Evolutionary conservation across 2,888 invertebrate genomes (phyloP).

Genomic region (Cerceris rybyensis): DNA sequence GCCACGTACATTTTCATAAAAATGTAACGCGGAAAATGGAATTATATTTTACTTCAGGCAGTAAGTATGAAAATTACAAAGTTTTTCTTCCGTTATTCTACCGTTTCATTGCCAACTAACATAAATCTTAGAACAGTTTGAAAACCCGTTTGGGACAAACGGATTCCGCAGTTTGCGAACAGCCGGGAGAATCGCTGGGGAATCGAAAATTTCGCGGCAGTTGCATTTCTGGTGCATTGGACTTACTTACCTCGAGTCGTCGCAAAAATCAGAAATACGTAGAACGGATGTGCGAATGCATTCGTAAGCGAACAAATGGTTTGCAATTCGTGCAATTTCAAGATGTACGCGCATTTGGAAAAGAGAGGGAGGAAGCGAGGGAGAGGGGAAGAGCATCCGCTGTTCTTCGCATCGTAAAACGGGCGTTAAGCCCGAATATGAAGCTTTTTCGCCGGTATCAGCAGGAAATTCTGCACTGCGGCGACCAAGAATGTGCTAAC

Average conservation of each 20-base stretch:
- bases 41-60: no score
- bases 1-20: no score
- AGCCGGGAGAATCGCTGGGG: not conserved
- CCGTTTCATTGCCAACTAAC: no score
- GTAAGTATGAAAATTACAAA: no score
- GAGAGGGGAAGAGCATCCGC: slow-evolving; percentile 7
- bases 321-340: slow-evolving; percentile 47
- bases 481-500: slow-evolving; percentile 67
- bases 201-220: not conserved
- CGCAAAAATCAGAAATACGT: slow-evolving; percentile 4
- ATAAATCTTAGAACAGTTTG: no score
- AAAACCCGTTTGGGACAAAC: no score
- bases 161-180: no score
- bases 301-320: slow-evolving; percentile 22
- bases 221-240: not conserved
- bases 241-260: not conserved
- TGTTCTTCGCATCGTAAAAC: slow-evolving; percentile 57
- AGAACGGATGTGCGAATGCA: slow-evolving; percentile 11
- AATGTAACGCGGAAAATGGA: no score
- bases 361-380: no score
- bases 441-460: slow-evolving; percentile 69
- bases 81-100: no score
- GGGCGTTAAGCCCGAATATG: slow-evolving; percentile 66
- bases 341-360: slow-evolving; percentile 27
- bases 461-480: slow-evolving; percentile 66